Percentiles rank a stretch among this genome's conserved stretches.
Conservation (phyloP, 2,888 invertebrate species). For the Sesia bembeciformis region DNA sequence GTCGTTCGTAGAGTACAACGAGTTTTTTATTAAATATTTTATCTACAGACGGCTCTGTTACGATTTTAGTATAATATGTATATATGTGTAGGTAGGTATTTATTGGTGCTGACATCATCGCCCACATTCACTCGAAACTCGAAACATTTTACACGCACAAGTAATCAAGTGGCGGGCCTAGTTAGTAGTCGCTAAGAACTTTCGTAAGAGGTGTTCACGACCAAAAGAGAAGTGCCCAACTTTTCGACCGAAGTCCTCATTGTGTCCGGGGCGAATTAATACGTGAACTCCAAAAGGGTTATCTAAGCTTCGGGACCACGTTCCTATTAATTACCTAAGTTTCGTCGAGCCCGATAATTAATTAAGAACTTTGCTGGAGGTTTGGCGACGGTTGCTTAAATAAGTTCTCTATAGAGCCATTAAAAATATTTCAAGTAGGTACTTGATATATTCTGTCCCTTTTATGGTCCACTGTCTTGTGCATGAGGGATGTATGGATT, state of each 20-base stretch:
- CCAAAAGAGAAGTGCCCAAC: slow-evolving; percentile 32
- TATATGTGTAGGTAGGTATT: no score
- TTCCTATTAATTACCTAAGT: slow-evolving; percentile 66
- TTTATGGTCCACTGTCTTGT: no score
- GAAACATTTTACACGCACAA: no score
- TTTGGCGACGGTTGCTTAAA: slow-evolving; percentile 13
- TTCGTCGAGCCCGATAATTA: slow-evolving; percentile 52
- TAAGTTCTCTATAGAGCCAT: neutral
- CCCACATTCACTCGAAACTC: no score
- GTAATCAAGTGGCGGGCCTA: neutral
- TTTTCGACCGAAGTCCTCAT: slow-evolving; percentile 46
- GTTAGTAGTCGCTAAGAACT: neutral
- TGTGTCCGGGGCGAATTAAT: slow-evolving; percentile 56
- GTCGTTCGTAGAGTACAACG: no score
- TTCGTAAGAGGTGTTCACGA: slow-evolving; percentile 3
- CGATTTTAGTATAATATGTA: no score
- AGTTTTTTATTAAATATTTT: no score
- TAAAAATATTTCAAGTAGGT: no score
- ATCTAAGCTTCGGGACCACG: slow-evolving; percentile 58
- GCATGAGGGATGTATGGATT: no score
- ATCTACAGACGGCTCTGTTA: no score
- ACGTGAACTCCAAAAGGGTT: slow-evolving; percentile 62
- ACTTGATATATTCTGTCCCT: no score
- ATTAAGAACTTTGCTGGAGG: slow-evolving; percentile 37
- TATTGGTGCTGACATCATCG: no score